Percentiles rank a stretch among this genome's conserved stretches.
Conservation (phyloP, 1,140 invertebrate species). For the Lepidurus couesii region DNA sequence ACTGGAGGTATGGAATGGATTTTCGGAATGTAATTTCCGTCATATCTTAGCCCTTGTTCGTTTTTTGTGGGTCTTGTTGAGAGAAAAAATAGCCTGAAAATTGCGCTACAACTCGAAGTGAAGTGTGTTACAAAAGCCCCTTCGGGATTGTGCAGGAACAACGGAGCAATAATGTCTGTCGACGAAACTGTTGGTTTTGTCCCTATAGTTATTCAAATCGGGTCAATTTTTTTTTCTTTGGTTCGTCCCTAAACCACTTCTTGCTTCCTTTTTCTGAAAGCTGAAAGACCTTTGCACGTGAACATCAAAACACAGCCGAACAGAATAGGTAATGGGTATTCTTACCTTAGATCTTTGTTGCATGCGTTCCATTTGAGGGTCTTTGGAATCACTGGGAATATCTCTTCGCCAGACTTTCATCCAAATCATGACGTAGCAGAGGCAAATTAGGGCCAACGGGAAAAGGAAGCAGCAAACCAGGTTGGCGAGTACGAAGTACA, state of each 20-base stretch:
- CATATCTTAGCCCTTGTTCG: background rate
- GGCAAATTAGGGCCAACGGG: conserved; percentile 80
- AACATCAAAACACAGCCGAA: too few relatives aligned
- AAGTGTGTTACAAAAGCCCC: too few relatives aligned
- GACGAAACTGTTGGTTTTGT: too few relatives aligned
- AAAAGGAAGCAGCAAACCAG: conserved; percentile 86
- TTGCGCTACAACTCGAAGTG: too few relatives aligned
- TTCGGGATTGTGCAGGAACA: too few relatives aligned
- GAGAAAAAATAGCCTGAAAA: too few relatives aligned
- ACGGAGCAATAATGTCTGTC: too few relatives aligned
- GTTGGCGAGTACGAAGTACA: conserved; percentile 85
- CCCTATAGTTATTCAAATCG: too few relatives aligned
- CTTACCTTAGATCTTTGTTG: conserved; percentile 76
- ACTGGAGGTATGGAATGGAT: background rate
- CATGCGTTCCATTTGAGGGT: conserved; percentile 82
- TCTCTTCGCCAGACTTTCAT: conserved; percentile 79
- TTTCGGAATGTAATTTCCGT: background rate
- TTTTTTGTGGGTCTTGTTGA: too few relatives aligned
- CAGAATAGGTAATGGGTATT: conserved; percentile 12
- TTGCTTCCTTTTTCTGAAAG: background rate
- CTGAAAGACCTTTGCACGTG: too few relatives aligned
- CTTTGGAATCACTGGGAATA: conserved; percentile 83
- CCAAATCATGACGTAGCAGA: conserved; percentile 90
- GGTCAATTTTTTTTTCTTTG: background rate
- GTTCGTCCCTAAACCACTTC: background rate